Conservation (phyloP, 2,888 invertebrate genomes). For the Hololepta plana region DNA sequence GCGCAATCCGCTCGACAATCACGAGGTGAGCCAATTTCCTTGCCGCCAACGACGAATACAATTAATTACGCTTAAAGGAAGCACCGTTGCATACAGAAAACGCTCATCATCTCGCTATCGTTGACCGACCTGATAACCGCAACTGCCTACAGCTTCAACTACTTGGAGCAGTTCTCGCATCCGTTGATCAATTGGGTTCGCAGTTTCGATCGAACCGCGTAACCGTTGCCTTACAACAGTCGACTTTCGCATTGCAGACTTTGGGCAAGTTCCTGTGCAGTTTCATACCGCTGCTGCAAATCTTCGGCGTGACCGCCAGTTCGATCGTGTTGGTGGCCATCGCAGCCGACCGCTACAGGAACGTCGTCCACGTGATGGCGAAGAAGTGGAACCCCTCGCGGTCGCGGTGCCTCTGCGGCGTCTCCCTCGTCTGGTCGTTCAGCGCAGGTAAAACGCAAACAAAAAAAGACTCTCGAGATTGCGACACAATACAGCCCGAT, state of each 20-base stretch:
- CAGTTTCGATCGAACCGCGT: not conserved
- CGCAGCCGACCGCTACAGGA: slow-evolving; percentile 35
- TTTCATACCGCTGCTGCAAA: slow-evolving; percentile 31
- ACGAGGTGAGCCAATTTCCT: slow-evolving; percentile 10
- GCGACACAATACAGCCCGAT: too few species aligned
- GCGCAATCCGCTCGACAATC: slow-evolving; percentile 12
- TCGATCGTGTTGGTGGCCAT: slow-evolving; percentile 34
- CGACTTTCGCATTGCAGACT: slow-evolving; percentile 20
- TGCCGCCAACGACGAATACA: not conserved
- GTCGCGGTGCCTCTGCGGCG: slow-evolving; percentile 19
- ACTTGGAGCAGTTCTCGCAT: slow-evolving; percentile 20
- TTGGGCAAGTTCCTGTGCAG: slow-evolving; percentile 31
- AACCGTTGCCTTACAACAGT: slow-evolving; percentile 2
- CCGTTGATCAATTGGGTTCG: slow-evolving; percentile 22
- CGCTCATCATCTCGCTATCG: slow-evolving; percentile 31
- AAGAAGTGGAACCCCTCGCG: slow-evolving; percentile 29
- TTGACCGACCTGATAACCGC: slow-evolving; percentile 29
- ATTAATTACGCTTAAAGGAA: slow-evolving; percentile 21
- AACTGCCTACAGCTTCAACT: slow-evolving; percentile 17
- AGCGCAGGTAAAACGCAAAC: slow-evolving; percentile 22
- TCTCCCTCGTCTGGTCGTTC: slow-evolving; percentile 24
- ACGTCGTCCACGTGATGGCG: slow-evolving; percentile 26
- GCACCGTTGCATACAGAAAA: slow-evolving; percentile 32
- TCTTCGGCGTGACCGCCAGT: slow-evolving; percentile 30
- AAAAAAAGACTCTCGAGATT: not conserved